Evolutionary conservation across 2,113 vertebrate genomes (phyloP).

Genomic region (Cygnus atratus): DNA sequence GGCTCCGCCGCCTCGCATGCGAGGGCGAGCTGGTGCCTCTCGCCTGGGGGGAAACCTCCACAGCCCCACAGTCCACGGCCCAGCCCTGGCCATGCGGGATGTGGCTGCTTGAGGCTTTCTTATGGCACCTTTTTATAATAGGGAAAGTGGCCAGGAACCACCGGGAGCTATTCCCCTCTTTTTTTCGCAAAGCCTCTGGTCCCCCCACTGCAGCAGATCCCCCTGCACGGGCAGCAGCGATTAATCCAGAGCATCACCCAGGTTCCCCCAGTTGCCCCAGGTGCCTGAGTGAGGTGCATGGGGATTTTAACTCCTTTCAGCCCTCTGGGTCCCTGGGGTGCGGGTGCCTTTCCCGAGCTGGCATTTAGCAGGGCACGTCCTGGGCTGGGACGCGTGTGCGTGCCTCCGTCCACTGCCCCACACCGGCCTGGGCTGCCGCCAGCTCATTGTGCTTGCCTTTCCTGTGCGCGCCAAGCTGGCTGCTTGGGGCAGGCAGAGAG

Average conservation of each 20-base stretch:
- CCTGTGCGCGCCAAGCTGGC: not conserved
- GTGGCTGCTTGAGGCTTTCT: not conserved
- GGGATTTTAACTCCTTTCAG: not conserved
- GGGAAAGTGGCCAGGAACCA: not conserved
- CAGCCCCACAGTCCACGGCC: not conserved
- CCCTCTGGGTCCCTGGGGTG: not conserved
- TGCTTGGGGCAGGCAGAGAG: not conserved
- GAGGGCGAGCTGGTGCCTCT: not conserved
- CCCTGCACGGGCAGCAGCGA: not conserved
- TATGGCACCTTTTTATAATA: not conserved
- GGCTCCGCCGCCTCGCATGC: accelerated
- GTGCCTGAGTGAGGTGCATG: not conserved
- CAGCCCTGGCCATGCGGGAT: too few species aligned
- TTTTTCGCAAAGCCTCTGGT: accelerated
- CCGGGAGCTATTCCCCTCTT: accelerated
- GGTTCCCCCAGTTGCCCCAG: not conserved
- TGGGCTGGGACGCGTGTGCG: accelerated
- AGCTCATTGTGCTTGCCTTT: not conserved
- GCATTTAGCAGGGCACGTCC: not conserved
- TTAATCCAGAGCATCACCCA: not conserved
- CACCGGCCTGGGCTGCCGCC: not conserved
- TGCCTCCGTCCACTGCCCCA: not conserved
- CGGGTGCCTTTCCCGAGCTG: not conserved
- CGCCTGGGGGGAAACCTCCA: accelerated
- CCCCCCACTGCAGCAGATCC: not conserved